Percentiles rank a stretch among this genome's conserved stretches.
Evolutionary conservation across 2,113 vertebrate genomes (phyloP).

Genomic region (Protobothrops flavoviridis): DNA sequence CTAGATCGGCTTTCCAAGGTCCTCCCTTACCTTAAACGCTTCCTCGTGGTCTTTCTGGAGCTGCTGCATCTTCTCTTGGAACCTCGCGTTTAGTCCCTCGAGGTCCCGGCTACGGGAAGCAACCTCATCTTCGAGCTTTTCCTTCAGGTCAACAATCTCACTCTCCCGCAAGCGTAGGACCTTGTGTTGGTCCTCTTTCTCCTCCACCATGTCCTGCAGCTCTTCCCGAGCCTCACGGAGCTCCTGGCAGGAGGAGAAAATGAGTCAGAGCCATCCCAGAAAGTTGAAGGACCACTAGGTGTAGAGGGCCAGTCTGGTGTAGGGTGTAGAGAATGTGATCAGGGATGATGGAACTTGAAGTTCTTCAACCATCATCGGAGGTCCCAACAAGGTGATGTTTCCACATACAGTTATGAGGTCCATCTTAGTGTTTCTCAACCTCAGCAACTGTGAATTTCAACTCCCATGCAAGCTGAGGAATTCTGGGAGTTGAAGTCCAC

Average conservation of each 20-base stretch:
- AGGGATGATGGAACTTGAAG: neutral
- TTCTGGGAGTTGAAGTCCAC: neutral
- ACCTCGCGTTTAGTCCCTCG: slow-evolving; percentile 66
- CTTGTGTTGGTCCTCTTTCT: slow-evolving; percentile 71
- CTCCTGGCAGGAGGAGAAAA: slow-evolving; percentile 68
- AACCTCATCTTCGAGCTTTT: slow-evolving; percentile 63
- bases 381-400: neutral
- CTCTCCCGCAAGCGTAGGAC: slow-evolving; percentile 74
- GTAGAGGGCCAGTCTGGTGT: neutral
- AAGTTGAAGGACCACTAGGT: neutral
- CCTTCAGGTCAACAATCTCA: slow-evolving; percentile 78
- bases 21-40: slow-evolving; percentile 68
- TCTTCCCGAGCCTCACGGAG: slow-evolving; percentile 66
- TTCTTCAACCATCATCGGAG: neutral
- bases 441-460: neutral
- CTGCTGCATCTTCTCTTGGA: slow-evolving; percentile 76
- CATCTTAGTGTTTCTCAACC: neutral
- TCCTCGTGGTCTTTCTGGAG: slow-evolving; percentile 71
- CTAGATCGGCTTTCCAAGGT: neutral
- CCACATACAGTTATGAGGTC: neutral
- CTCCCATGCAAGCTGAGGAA: neutral
- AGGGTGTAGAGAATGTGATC: neutral
- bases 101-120: slow-evolving; percentile 73
- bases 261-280: neutral
- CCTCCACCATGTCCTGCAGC: slow-evolving; percentile 66